These are phyloP conservation scores for Mastigias papua DNA, from an alignment of 30 jellyfish, hydroid and myxozoan genomes.

Conservation along the genomic window DNA sequence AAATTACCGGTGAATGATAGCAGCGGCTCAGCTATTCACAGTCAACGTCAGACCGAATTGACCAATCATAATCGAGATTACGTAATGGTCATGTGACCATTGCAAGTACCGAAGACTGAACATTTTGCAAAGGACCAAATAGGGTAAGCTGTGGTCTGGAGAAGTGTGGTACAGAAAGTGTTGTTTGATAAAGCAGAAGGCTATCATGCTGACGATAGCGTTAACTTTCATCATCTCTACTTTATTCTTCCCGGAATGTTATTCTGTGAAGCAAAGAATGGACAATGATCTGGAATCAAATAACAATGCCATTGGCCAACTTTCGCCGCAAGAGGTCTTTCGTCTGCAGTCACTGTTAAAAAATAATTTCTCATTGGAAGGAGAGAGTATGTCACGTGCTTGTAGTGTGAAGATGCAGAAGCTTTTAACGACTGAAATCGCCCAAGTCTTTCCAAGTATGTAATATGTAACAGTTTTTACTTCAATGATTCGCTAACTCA, in stretches of 20 bases:
- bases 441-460: not conserved
- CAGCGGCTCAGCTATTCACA: no score
- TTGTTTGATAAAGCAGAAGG: no score
- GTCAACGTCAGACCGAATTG: no score
- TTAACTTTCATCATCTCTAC: not conserved
- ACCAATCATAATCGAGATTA: no score
- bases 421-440: not conserved
- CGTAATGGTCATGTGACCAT: no score
- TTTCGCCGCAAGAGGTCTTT: not conserved
- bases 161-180: no score
- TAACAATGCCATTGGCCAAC: not conserved
- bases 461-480: no score
- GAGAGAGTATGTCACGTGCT: not conserved
- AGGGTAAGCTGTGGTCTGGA: no score
- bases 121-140: no score
- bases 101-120: no score
- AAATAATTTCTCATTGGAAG: not conserved
- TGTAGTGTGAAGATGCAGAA: not conserved
- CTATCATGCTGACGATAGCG: not conserved
- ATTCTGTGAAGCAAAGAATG: not conserved
- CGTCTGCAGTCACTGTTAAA: not conserved
- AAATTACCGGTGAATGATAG: no score
- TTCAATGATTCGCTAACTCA: no score
- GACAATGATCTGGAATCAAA: not conserved
- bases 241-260: not conserved